Percentiles rank a stretch among this genome's conserved stretches.
These are phyloP conservation scores for Corapipo altera DNA, from an alignment of 2,113 vertebrate species.

Conservation along the genomic window DNA sequence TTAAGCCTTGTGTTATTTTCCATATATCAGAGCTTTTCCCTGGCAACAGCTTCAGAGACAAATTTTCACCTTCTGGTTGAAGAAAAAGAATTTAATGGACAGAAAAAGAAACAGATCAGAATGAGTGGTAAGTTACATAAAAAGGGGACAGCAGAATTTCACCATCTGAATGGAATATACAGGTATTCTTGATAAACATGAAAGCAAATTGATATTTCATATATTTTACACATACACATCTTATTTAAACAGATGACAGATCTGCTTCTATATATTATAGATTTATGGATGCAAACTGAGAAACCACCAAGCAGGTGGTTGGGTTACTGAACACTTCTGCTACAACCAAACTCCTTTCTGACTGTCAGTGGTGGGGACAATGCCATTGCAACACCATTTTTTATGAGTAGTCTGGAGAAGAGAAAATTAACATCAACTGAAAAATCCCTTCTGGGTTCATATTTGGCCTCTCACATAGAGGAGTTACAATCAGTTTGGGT, in stretches of 20 bases:
- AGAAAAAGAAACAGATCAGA: neutral
- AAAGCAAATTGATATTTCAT: neutral
- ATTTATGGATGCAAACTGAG: neutral
- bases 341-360: neutral
- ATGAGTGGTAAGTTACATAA: neutral
- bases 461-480: neutral
- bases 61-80: neutral
- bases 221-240: neutral
- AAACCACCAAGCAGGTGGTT: neutral
- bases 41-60: neutral
- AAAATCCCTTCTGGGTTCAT: neutral
- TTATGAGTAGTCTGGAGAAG: neutral
- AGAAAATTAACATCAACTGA: neutral
- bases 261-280: neutral
- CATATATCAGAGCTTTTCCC: neutral
- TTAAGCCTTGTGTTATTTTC: neutral
- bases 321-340: neutral
- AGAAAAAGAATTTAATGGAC: neutral
- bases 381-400: neutral
- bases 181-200: rapidly evolving
- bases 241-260: neutral
- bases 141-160: neutral
- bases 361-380: neutral
- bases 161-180: neutral
- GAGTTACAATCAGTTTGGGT: rapidly evolving